phyloP scores from a whole-genome alignment of 2,888 invertebrate genomes.

The Drosophila algonquin region DNA sequence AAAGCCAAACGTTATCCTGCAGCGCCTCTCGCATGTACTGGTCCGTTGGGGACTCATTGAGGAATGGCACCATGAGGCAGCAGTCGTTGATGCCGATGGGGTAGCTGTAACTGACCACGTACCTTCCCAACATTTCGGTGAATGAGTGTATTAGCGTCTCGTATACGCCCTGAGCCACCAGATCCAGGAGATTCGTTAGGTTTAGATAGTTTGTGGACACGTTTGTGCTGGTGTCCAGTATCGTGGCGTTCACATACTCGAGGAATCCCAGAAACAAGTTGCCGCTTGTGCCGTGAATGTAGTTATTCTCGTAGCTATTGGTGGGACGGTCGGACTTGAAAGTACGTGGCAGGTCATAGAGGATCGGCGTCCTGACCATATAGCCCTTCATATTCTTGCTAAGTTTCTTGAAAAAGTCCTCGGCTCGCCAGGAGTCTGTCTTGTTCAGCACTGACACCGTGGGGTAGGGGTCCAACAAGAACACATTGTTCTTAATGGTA shows the following conservation, averaged over 20 bases:
- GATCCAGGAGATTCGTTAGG: constrained; percentile 42
- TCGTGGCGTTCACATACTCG: constrained; percentile 68
- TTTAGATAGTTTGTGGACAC: constrained; percentile 35
- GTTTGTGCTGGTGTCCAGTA: constrained; percentile 53
- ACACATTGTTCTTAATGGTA: constrained; percentile 65
- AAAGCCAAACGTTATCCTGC: constrained; percentile 61
- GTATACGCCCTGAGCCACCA: constrained; percentile 59
- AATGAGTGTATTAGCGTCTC: constrained; percentile 77
- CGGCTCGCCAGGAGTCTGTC: constrained; percentile 56
- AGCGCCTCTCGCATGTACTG: constrained; percentile 65
- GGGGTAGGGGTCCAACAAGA: constrained; percentile 69
- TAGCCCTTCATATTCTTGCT: constrained; percentile 67
- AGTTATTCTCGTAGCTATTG: constrained; percentile 25
- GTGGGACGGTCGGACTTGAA: constrained; percentile 55
- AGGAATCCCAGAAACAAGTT: constrained; percentile 70
- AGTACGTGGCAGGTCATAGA: constrained; percentile 74
- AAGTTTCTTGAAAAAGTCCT: constrained; percentile 58
- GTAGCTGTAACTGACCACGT: constrained; percentile 65
- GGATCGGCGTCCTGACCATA: constrained; percentile 59
- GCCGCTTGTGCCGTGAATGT: constrained; percentile 67
- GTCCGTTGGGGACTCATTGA: constrained; percentile 65
- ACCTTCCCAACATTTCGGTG: constrained; percentile 53
- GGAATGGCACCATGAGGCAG: constrained; percentile 79
- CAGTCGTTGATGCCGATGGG: constrained; percentile 79
- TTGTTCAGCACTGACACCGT: constrained; percentile 57